Base-by-base conservation (phyloP, 2,797 vertebrate genomes). In the Lutjanus argentimaculatus region DNA sequence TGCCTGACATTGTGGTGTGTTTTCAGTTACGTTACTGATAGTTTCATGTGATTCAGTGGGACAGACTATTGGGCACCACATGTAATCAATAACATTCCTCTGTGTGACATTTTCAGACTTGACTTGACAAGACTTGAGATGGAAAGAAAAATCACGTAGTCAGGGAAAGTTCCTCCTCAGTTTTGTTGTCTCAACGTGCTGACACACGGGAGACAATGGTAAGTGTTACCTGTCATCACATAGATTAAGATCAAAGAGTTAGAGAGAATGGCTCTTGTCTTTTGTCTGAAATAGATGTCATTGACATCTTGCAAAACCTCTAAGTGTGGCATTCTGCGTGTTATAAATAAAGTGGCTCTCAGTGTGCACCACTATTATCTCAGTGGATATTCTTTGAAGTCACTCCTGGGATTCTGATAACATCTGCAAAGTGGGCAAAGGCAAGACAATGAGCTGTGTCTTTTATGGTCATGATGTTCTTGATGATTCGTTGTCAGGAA, bases 41-140 rank as follows among this genome's bases (percentile, higher is more conserved):
- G 62, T 30, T 77, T 71, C 68, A 75, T 82, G 72, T 84, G 84
- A 84, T 71, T 70, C 65, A 70, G 65, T 25, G 68, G 46, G 53
- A 71, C 84, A 84, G 75, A 88, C 78, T 57, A 12, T 19, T 52
- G 61, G 86, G 84, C 83, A 76, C 75, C 80, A 63, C 21, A 46
- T 11, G 30, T 46, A 64, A 43, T 59, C 48, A 64, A n/a, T 51
- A 59, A 73, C 65, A 67, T 73, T 79, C 73, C 67, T 19, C 64
- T 25, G 2, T 72, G 43, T 42, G 58, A 66, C 64, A 68, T 45
- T 55, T 71, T 40, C 48, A 56, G 46, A 21, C 59, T 73, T 16
- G 13, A 30, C 25, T 30, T 36, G 30, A 36, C 30, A 55, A 19
- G 17, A 77, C 53, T 59, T 19, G 25, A 72, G 11, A 22, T 8